Evolutionary conservation across 2,888 invertebrate genomes (phyloP), one percentile per base, ranked within the genome.

Genomic region (Lobophora halterata): DNA sequence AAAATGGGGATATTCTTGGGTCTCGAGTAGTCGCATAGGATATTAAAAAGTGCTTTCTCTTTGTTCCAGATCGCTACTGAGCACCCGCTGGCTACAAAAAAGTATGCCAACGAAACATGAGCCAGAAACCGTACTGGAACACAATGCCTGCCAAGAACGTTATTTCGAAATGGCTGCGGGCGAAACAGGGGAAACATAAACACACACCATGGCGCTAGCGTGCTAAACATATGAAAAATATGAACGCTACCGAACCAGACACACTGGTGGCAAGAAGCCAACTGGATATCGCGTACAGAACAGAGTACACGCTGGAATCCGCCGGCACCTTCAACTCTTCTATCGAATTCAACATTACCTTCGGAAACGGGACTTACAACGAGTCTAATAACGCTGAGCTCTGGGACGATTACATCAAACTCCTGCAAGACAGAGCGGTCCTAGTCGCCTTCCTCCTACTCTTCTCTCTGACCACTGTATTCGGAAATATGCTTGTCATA

Each of bases 401-500:
- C 16, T 88, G 88, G 88, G 75, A 81, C 45, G 77, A 78, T n/a
- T 88, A 88, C 54, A 70, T 86, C 30, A 78, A 78, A 42, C 71
- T 88, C 1, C 76, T 88, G 1, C 79, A 93, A 52, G 94, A 95
- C 52, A 90, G 95, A 21, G 92, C 93, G 2, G 88, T 93, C 6
- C 87, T 96, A 14, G 95, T 96, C n/a, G 88, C 93, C 1, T 90
- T 98, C 26, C 88, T 99, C 6, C 89, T 96, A 8, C 83, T 95
- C 6, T 97, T 98, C 78, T 97, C 97, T 0, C 88, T 97, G 40
- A 93, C 96, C 4, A 98, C 98, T 0, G 95, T 99, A 0, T 95
- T 97, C 65, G 99, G 99, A 36, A 99, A 99, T 78, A 92, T 93
- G 67, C 89, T 99, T 30, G 98, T 99, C 6, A 97, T 99, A 44